Evolutionary conservation across 2,797 vertebrate species (phyloP), one percentile per base, ranked within the genome.

Genomic region (Brachyrhaphis roseni): DNA sequence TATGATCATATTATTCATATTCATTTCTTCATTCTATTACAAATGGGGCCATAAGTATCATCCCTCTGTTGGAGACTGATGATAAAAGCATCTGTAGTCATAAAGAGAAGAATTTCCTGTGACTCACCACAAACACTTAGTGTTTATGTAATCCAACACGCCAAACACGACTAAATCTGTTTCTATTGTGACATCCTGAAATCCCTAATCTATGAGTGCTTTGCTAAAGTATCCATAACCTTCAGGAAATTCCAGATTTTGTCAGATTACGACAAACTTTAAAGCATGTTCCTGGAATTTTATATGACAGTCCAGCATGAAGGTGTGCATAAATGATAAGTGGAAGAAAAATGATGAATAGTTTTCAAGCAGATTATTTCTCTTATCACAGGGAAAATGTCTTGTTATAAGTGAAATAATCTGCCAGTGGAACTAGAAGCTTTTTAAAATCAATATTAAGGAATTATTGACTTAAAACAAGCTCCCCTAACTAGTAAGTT

Each of bases 71-170:
- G 23, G 49, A 78, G 53, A 41, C 68, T 66, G 79, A 83, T 82
- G 49, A 87, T 81, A 66, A 80, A 89, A 86, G 46, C 43, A 66
- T 18, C 72, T 77, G 77, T 47, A 72, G 85, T 85, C 72, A 84
- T 85, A 77, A 86, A 85, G 23, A 79, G 80, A 82, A 89, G 84
- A 82, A 77, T 80, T 82, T 90, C 74, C 62, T 80, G 74, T 84
- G 64, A 88, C 47, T 88, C 88, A 81, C 47, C 53, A 55, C 78
- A 45, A 75, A 83, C 75, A 76, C 75, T 28, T 26, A 79, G 16
- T 74, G 57, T 86, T 84, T 72, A 76, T 59, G 74, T 82, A 62
- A 74, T 79, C 34, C 73, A 62, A 71, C 34, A 72, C 51, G 43
- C 31, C 75, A 39, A 13, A 76, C 34, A 20, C 45, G n/a, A 6